Conservation (phyloP, 2,113 vertebrate species). For the Isichthys henryi region DNA sequence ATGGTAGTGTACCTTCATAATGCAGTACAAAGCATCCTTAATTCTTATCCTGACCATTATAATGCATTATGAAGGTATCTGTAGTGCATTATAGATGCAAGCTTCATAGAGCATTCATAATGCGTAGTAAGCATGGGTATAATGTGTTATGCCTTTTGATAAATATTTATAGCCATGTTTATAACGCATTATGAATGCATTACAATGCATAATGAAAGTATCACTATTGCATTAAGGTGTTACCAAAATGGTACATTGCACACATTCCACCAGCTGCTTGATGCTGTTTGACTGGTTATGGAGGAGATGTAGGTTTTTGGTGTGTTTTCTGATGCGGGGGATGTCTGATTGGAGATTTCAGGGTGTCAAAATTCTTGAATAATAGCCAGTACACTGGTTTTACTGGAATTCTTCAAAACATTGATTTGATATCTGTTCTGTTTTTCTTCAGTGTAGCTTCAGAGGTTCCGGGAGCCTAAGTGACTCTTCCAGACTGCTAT, state of each 20-base stretch:
- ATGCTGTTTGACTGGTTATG: background rate
- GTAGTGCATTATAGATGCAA: no score
- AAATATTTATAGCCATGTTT: no score
- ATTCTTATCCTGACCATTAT: no score
- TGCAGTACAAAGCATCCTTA: no score
- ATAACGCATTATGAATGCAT: no score
- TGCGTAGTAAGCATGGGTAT: no score
- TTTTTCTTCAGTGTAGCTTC: constrained; percentile 31
- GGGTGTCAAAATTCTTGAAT: background rate
- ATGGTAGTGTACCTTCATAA: no score
- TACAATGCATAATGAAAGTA: no score
- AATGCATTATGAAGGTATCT: no score
- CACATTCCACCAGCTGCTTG: background rate
- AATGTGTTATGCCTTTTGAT: no score
- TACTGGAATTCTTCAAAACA: background rate
- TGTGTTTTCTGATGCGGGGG: background rate
- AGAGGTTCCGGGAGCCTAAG: constrained; percentile 19
- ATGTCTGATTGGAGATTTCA: background rate
- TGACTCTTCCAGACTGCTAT: constrained; percentile 7
- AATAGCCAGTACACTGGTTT: background rate
- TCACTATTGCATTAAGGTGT: no score
- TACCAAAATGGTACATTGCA: background rate
- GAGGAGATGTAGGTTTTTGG: background rate
- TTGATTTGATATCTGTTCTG: background rate
- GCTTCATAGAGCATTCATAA: no score